A percentile compares a stretch with the other conserved stretches of the same genome.
These are phyloP conservation scores for Siniperca undulata DNA, from an alignment of 2,797 vertebrate species.

Conservation along the genomic window DNA sequence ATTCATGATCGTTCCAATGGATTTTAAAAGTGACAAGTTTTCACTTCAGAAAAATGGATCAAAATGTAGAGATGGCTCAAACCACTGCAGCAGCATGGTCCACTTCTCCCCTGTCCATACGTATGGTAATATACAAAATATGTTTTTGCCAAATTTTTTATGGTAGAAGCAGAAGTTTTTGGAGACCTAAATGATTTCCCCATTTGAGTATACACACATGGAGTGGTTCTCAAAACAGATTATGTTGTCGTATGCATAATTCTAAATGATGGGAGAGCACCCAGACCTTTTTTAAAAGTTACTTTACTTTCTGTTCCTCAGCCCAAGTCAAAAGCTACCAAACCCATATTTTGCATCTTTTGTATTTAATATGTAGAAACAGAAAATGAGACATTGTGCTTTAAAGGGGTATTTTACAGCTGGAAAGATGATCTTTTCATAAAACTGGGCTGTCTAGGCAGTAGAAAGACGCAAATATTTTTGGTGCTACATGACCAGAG, in stretches of 20 bases:
- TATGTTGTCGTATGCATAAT: no score
- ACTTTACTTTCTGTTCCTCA: no score
- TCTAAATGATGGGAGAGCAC: background rate
- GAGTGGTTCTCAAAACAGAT: background rate
- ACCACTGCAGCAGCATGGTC: background rate
- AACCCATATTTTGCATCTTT: background rate
- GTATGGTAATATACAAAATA: background rate
- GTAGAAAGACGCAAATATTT: no score
- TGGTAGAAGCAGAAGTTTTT: background rate
- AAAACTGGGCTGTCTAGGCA: no score
- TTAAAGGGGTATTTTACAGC: no score
- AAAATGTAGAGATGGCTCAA: background rate
- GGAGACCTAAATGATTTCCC: background rate
- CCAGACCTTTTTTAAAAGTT: background rate
- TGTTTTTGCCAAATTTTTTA: no score
- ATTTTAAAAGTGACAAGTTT: slow-evolving; percentile 11
- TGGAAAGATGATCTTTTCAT: no score
- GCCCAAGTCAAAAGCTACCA: background rate
- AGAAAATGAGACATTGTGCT: background rate
- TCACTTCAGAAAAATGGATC: background rate
- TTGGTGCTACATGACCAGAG: no score
- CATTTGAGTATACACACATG: background rate
- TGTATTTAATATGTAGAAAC: background rate
- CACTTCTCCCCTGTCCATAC: background rate
- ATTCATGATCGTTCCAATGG: background rate